Conservation (phyloP, 2,888 invertebrate species). For the Caenorhabditis wallacei region DNA sequence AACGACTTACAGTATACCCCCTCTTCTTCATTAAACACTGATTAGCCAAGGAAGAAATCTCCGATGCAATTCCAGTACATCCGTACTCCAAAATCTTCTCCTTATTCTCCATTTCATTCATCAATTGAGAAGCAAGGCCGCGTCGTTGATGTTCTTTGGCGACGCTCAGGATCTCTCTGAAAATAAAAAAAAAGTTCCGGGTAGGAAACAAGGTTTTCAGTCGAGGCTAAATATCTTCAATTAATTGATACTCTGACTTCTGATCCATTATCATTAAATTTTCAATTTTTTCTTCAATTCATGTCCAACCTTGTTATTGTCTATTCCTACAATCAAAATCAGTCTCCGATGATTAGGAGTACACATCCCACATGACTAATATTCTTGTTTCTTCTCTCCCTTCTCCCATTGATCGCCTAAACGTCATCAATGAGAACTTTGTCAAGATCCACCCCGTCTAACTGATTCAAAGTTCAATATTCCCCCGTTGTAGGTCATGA, state of each 20-base stretch:
- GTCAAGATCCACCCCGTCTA: too few relatives aligned
- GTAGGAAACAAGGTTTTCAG: too few relatives aligned
- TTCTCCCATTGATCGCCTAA: neutral
- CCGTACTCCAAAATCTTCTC: slow-evolving; percentile 22
- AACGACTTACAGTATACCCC: slow-evolving; percentile 45
- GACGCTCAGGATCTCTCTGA: slow-evolving; percentile 60
- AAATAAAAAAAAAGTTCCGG: too few relatives aligned
- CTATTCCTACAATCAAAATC: neutral
- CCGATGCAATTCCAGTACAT: slow-evolving; percentile 49
- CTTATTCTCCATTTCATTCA: slow-evolving; percentile 34
- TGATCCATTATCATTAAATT: too few relatives aligned
- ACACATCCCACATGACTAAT: slow-evolving; percentile 29
- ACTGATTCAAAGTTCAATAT: too few relatives aligned
- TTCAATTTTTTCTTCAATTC: too few relatives aligned
- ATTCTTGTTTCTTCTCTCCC: slow-evolving; percentile 20
- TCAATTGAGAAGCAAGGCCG: slow-evolving; percentile 51
- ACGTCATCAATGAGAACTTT: neutral
- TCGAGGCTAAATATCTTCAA: too few relatives aligned
- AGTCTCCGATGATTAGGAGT: slow-evolving; percentile 20
- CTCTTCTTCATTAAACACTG: slow-evolving; percentile 57
- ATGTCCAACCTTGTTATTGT: neutral
- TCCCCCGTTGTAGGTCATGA: too few relatives aligned
- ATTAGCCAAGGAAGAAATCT: slow-evolving; percentile 55
- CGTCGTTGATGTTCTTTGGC: slow-evolving; percentile 54
- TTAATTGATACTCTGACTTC: slow-evolving; percentile 49